These are phyloP conservation scores for Neodiprion pinetum DNA, from an alignment of 1,140 invertebrate species.

Conservation along the genomic window DNA sequence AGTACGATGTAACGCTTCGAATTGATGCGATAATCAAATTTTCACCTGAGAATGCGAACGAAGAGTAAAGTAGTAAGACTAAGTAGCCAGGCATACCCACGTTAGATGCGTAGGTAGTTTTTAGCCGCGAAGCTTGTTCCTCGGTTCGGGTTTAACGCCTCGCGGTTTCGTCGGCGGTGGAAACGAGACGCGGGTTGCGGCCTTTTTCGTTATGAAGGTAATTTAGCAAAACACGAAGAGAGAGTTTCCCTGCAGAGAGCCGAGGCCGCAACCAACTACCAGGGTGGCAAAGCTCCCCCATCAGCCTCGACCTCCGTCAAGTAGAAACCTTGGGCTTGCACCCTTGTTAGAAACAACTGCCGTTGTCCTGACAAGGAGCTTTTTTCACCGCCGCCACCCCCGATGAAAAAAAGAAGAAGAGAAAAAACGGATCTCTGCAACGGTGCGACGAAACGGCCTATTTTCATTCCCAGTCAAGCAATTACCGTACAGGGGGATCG, in stretches of 20 bases:
- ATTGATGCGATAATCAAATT: too few species aligned
- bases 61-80: too few species aligned
- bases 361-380: not conserved
- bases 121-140: not conserved
- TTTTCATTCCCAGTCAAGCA: too few species aligned
- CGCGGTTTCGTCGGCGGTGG: not conserved
- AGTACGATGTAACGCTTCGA: too few species aligned
- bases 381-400: not conserved
- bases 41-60: too few species aligned
- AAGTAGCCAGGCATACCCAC: too few species aligned
- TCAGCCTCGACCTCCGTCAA: not conserved
- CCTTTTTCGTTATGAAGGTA: conserved; percentile 5
- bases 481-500: too few species aligned
- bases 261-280: not conserved
- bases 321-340: not conserved
- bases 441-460: too few species aligned
- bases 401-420: too few species aligned
- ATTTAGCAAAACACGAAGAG: not conserved
- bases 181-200: not conserved
- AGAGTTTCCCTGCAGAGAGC: not conserved
- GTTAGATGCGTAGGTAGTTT: not conserved
- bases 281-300: not conserved
- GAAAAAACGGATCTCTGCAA: too few species aligned
- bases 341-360: conserved; percentile 3
- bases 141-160: not conserved